These are phyloP conservation scores for Drosophila lacertosa DNA, from an alignment of 1,140 invertebrate genomes.

Conservation along the genomic window DNA sequence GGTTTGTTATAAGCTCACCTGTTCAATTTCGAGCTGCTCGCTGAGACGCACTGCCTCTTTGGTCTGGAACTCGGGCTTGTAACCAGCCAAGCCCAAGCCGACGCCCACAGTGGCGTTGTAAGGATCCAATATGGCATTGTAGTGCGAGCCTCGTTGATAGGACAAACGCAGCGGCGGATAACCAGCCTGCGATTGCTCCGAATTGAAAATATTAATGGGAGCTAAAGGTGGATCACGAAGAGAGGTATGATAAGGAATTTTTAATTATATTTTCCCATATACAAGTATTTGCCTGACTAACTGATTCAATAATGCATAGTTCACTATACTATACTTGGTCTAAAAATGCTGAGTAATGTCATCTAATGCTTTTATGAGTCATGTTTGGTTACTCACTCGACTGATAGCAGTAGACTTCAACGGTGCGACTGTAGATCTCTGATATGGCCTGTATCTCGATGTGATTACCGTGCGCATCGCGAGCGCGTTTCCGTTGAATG, in stretches of 20 bases:
- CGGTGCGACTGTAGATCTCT: slow-evolving; percentile 96
- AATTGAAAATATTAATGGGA: slow-evolving; percentile 96
- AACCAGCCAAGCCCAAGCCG: slow-evolving; percentile 93
- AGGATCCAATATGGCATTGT: slow-evolving; percentile 96
- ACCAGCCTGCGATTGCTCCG: slow-evolving; percentile 88
- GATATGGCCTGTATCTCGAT: slow-evolving; percentile 97
- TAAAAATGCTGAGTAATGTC: no score
- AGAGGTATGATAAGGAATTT: not conserved
- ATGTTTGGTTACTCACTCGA: slow-evolving; percentile 86
- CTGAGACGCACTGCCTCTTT: slow-evolving; percentile 92
- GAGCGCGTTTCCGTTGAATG: slow-evolving; percentile 90
- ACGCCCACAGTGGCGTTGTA: slow-evolving; percentile 94
- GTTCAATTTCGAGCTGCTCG: slow-evolving; percentile 94
- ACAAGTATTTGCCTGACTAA: no score
- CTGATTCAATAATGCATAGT: no score
- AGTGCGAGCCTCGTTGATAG: slow-evolving; percentile 95
- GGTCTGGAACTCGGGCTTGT: slow-evolving; percentile 91
- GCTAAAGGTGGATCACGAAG: slow-evolving; percentile 85
- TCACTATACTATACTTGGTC: no score
- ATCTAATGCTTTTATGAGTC: not conserved
- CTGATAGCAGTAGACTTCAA: slow-evolving; percentile 96
- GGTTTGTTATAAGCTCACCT: slow-evolving; percentile 81
- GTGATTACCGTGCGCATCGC: slow-evolving; percentile 95
- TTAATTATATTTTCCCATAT: not conserved
- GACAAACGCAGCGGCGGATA: slow-evolving; percentile 94